phyloP scores from a whole-genome alignment of 2,797 vertebrate genomes.

The Notolabrus celidotus region DNA sequence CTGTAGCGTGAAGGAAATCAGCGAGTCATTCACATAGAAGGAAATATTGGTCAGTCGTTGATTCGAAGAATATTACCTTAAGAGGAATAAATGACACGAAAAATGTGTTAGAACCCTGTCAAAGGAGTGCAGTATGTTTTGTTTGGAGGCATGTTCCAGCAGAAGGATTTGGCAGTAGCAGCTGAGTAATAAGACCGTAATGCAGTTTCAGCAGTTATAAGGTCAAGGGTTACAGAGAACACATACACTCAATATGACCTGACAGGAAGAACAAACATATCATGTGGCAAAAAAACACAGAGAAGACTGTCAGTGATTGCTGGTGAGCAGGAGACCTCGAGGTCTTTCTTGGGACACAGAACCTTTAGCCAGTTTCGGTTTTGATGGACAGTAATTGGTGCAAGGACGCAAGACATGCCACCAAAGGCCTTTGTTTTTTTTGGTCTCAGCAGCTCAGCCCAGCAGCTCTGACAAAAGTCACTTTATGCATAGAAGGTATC shows the following conservation, averaged over 20 bases:
- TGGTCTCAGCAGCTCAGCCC: neutral
- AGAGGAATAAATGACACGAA: neutral
- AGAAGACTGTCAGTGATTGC: conserved; percentile 42
- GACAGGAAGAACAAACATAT: conserved; percentile 9
- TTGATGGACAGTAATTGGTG: conserved; percentile 4
- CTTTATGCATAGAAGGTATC: conserved; percentile 25
- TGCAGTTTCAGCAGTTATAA: conserved; percentile 47
- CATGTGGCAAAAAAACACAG: conserved; percentile 6
- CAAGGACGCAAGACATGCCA: neutral
- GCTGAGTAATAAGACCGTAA: conserved; percentile 27
- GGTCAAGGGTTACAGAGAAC: conserved; percentile 42
- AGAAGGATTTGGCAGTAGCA: conserved; percentile 63
- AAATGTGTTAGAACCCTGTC: neutral
- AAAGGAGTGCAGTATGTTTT: neutral
- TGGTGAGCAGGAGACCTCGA: conserved; percentile 13
- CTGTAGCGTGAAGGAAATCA: neutral
- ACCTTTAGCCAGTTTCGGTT: neutral
- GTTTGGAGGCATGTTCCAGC: conserved; percentile 5
- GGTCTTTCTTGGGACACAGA: conserved; percentile 1
- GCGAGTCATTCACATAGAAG: neutral
- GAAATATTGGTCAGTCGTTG: neutral
- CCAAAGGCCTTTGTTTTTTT: neutral
- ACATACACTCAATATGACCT: conserved; percentile 6
- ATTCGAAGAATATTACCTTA: conserved; percentile 3
- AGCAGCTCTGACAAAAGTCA: neutral